These are phyloP conservation scores for Todiramphus chloris DNA, from an alignment of 2,113 vertebrate genomes.

Conservation along the genomic window DNA sequence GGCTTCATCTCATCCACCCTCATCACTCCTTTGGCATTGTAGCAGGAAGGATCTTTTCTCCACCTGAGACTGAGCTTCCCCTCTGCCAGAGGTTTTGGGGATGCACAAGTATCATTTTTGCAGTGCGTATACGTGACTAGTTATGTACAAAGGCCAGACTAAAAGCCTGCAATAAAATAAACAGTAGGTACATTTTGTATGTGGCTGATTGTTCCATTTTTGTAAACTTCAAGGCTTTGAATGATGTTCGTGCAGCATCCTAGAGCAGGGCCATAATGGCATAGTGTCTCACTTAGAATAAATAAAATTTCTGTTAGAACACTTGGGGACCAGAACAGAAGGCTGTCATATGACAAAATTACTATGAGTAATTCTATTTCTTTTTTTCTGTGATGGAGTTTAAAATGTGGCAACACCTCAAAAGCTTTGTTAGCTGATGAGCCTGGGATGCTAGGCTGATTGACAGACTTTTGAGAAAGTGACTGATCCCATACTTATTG, in stretches of 20 bases:
- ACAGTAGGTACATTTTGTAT: not conserved
- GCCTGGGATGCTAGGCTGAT: not conserved
- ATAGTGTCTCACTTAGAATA: not conserved
- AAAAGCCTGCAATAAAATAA: not conserved
- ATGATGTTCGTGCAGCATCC: not conserved
- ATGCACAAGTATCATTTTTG: not conserved
- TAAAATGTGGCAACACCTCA: not conserved
- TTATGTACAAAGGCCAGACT: not conserved
- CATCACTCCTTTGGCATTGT: not conserved
- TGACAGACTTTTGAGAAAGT: not conserved
- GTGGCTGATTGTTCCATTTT: not conserved
- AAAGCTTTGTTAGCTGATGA: not conserved
- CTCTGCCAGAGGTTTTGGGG: not conserved
- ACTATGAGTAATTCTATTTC: not conserved
- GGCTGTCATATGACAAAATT: not conserved
- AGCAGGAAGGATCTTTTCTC: not conserved
- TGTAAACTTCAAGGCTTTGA: not conserved
- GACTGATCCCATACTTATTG: not conserved
- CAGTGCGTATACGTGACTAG: not conserved
- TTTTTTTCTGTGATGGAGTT: not conserved
- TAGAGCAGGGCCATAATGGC: not conserved
- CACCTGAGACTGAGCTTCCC: not conserved
- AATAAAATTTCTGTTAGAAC: not conserved
- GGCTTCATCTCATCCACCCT: not conserved
- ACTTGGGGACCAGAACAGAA: not conserved